A percentile compares a stretch with the other conserved stretches of the same genome.
These are phyloP conservation scores for Platysteira castanea DNA, from an alignment of 2,113 vertebrate species.

Conservation along the genomic window DNA sequence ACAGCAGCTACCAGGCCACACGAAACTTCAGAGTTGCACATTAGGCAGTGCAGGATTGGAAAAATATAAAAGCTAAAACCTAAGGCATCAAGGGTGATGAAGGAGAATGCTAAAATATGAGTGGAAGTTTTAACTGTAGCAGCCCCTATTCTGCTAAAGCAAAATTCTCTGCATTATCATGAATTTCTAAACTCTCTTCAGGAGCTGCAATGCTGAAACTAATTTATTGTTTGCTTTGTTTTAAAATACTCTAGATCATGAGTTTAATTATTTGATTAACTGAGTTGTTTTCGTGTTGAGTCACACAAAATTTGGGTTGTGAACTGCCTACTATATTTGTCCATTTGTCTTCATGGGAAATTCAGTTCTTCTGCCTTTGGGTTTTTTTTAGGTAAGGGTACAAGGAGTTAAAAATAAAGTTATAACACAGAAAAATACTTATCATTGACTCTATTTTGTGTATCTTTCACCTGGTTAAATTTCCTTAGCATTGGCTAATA, in stretches of 20 bases:
- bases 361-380: not conserved
- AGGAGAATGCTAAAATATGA: not conserved
- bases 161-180: not conserved
- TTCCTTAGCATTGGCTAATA: not conserved
- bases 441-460: rapidly evolving
- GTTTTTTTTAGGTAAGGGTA: not conserved
- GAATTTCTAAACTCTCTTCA: not conserved
- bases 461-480: not conserved
- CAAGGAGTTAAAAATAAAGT: not conserved
- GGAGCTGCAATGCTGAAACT: not conserved
- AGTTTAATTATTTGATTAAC: not conserved
- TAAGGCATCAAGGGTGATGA: not conserved
- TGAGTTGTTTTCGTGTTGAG: not conserved
- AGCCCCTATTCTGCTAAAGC: not conserved
- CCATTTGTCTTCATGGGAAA: not conserved
- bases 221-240: not conserved
- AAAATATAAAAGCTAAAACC: not conserved
- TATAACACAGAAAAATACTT: not conserved
- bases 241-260: not conserved
- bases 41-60: not conserved
- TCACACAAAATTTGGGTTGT: not conserved
- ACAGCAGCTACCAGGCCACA: not conserved
- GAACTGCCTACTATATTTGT: not conserved
- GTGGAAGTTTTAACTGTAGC: not conserved
- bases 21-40: not conserved